These are phyloP conservation scores for Menura novaehollandiae DNA, from an alignment of 2,113 vertebrate genomes.

Conservation along the genomic window DNA sequence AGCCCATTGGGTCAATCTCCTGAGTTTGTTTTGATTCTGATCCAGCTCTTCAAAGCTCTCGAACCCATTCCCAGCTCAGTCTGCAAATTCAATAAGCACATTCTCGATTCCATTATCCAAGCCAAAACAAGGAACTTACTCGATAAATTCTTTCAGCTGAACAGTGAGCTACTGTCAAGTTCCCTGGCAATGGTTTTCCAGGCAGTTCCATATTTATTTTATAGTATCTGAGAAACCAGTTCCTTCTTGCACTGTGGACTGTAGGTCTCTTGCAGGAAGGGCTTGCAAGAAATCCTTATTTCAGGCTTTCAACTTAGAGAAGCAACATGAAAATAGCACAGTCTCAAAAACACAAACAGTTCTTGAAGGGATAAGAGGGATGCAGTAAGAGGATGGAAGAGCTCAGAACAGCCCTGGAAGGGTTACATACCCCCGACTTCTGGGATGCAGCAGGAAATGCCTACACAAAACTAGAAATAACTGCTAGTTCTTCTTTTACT, in stretches of 20 bases:
- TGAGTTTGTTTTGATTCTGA: not conserved
- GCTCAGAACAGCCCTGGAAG: not conserved
- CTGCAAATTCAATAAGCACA: conserved; percentile 33
- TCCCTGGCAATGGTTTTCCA: not conserved
- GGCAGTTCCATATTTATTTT: not conserved
- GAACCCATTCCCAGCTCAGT: not conserved
- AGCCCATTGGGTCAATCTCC: not conserved
- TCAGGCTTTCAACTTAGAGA: not conserved
- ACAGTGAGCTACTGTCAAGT: not conserved
- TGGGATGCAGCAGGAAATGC: not conserved
- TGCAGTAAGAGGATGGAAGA: not conserved
- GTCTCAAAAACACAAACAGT: not conserved
- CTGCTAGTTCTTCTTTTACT: not conserved
- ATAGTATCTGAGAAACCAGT: not conserved
- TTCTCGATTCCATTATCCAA: not conserved
- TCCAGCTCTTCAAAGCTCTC: conserved; percentile 9
- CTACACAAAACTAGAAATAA: not conserved
- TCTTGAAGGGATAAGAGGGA: not conserved
- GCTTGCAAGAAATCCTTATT: not conserved
- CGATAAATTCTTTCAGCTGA: conserved; percentile 12
- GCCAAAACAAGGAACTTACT: conserved; percentile 21
- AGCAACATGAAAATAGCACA: not conserved
- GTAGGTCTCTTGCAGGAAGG: not conserved
- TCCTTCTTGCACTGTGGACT: not conserved
- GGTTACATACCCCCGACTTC: not conserved